Evolutionary conservation across 2,113 vertebrate genomes (phyloP).

Genomic region (Podarcis cretensis): DNA sequence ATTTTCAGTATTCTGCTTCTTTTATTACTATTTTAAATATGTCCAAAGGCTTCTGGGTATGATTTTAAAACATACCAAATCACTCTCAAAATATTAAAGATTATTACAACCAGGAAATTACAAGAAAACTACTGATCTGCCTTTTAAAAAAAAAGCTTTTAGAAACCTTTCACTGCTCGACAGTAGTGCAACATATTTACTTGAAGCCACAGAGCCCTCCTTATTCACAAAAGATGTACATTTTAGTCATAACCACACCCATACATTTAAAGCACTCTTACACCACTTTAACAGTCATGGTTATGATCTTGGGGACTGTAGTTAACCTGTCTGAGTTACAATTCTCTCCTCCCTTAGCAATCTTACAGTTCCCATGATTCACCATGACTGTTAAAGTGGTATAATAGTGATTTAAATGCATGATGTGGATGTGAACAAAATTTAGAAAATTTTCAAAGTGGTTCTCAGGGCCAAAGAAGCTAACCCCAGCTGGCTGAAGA

Average conservation of each 20-base stretch:
- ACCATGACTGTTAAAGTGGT: too few relatives aligned
- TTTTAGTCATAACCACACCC: too few relatives aligned
- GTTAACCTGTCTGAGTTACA: too few relatives aligned
- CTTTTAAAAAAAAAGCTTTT: background rate
- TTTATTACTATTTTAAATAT: background rate
- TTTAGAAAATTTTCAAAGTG: background rate
- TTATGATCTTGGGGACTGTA: too few relatives aligned
- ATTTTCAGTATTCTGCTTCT: background rate
- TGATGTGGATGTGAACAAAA: too few relatives aligned
- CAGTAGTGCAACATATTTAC: background rate
- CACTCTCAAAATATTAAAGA: background rate
- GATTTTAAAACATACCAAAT: background rate
- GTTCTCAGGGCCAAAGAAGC: background rate
- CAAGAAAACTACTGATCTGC: too few relatives aligned
- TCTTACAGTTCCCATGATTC: too few relatives aligned
- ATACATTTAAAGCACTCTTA: too few relatives aligned
- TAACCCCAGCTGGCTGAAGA: background rate
- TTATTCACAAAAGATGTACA: background rate
- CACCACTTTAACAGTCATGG: too few relatives aligned
- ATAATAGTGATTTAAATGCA: too few relatives aligned
- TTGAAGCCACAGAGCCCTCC: background rate
- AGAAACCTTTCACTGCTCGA: background rate
- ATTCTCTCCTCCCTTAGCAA: too few relatives aligned
- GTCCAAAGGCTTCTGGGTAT: background rate
- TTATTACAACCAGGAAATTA: too few relatives aligned